phyloP scores from a whole-genome alignment of 2,113 vertebrate species.

The Phasianus colchicus region DNA sequence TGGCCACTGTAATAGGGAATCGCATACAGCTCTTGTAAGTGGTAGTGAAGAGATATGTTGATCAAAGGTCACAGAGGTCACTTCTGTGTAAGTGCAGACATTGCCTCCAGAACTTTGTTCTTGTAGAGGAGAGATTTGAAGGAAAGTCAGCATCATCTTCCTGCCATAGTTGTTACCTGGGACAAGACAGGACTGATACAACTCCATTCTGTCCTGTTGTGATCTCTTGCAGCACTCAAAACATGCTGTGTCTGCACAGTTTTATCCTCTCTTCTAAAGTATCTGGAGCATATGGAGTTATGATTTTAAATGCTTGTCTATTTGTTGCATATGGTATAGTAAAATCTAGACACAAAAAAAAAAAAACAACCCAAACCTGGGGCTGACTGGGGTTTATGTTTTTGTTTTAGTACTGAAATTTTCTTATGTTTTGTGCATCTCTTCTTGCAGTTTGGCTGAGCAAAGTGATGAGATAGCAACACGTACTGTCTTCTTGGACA shows the following conservation, averaged over 20 bases:
- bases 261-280: neutral
- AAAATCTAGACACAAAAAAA: neutral
- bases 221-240: neutral
- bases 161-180: neutral
- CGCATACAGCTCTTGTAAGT: neutral
- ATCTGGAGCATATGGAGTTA: neutral
- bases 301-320: neutral
- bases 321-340: neutral
- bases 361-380: neutral
- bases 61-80: neutral
- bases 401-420: neutral
- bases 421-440: neutral
- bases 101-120: neutral
- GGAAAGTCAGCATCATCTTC: neutral
- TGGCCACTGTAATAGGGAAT: neutral
- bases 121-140: neutral
- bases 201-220: neutral
- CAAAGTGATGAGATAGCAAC: conserved; percentile 81
- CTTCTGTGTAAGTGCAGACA: neutral
- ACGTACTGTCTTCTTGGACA: conserved; percentile 83
- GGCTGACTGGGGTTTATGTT: neutral
- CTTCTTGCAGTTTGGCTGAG: conserved; percentile 86
- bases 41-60: neutral
- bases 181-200: neutral
- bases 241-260: neutral